These are phyloP conservation scores for Pteronotus mesoamericanus DNA, from an alignment of 2,797 vertebrate species.

Conservation along the genomic window DNA sequence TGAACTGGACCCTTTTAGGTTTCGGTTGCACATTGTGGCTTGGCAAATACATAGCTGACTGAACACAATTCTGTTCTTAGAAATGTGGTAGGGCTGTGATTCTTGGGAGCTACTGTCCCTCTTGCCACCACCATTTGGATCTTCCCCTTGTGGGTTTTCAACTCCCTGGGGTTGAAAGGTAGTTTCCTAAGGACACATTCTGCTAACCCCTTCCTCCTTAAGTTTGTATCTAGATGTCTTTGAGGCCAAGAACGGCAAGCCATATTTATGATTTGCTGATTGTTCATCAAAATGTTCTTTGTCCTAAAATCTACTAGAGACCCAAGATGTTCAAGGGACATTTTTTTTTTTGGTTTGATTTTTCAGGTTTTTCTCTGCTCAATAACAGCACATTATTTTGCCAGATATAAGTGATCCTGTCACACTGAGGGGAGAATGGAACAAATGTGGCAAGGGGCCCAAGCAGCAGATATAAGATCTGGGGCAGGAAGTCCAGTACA, in stretches of 20 bases:
- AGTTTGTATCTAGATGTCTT: neutral
- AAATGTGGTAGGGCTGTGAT: neutral
- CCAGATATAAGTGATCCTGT: neutral
- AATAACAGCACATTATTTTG: neutral
- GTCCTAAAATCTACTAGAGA: neutral
- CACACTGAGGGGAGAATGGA: neutral
- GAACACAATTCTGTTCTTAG: neutral
- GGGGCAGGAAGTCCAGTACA: neutral
- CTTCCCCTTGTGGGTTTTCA: neutral
- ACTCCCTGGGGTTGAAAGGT: neutral
- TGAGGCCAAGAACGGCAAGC: neutral
- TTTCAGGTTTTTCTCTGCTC: neutral
- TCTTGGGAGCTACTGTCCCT: neutral
- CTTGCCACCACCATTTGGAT: neutral
- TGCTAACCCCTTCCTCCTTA: neutral
- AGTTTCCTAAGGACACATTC: neutral
- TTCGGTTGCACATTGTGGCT: neutral
- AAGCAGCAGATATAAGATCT: neutral
- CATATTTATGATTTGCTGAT: neutral
- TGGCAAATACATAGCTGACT: neutral
- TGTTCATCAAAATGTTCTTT: neutral
- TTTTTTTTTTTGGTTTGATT: neutral
- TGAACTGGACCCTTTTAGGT: neutral
- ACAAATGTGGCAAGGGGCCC: neutral
- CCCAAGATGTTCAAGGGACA: neutral